phyloP scores from a whole-genome alignment of 2,888 invertebrate genomes.

The Diarsia brunnea region DNA sequence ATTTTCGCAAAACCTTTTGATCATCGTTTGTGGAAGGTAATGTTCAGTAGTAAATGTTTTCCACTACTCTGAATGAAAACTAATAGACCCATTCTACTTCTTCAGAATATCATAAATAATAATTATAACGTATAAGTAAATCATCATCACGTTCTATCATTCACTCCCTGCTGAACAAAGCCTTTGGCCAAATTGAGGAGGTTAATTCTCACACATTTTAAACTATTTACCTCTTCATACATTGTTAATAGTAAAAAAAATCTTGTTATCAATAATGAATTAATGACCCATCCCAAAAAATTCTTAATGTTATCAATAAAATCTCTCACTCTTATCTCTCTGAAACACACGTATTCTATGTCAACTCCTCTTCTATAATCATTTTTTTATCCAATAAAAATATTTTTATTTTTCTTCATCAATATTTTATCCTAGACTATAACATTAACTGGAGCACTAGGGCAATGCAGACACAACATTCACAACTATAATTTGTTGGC shows the following conservation, averaged over 20 bases:
- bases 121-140: background rate
- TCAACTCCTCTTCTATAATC: background rate
- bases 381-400: background rate
- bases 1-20: background rate
- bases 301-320: too few relatives aligned
- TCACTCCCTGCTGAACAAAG: background rate
- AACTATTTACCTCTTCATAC: background rate
- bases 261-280: too few relatives aligned
- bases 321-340: too few relatives aligned
- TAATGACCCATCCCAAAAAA: too few relatives aligned
- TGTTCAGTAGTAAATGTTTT: background rate
- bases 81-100: background rate
- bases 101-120: background rate
- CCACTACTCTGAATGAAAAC: background rate
- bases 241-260: too few relatives aligned
- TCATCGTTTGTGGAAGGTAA: background rate
- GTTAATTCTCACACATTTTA: background rate
- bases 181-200: background rate
- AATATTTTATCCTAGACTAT: conserved; percentile 1
- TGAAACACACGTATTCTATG: too few relatives aligned
- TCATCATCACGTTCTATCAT: background rate
- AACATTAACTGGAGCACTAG: conserved; percentile 63
- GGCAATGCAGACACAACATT: conserved; percentile 57
- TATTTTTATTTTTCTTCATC: background rate
- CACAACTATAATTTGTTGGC: conserved; percentile 71